These are phyloP conservation scores for Dasypus novemcinctus DNA, from an alignment of 2,113 vertebrate genomes.

Conservation along the genomic window DNA sequence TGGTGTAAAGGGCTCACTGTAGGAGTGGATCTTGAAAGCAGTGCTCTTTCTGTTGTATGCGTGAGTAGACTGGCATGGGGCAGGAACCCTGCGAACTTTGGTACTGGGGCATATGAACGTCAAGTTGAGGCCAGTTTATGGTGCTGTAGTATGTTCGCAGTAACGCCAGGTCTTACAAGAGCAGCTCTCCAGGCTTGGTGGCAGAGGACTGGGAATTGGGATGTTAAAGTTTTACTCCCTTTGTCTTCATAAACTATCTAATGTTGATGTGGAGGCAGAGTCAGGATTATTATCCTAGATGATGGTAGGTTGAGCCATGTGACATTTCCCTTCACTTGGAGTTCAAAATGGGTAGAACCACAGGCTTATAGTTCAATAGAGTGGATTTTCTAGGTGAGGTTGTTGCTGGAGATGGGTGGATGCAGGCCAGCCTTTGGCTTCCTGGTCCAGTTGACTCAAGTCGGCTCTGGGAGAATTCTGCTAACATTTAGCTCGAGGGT, in stretches of 20 bases:
- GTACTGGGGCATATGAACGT: background rate
- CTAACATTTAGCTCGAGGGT: background rate
- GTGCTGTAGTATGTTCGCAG: background rate
- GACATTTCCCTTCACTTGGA: background rate
- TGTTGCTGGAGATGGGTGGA: background rate
- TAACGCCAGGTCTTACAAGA: background rate
- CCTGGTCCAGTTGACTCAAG: background rate
- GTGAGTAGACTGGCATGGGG: background rate
- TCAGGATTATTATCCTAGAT: background rate
- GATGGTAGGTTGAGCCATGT: background rate
- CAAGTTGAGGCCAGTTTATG: background rate
- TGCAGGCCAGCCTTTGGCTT: background rate
- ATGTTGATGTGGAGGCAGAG: background rate
- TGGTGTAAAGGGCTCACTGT: background rate
- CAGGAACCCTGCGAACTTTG: background rate
- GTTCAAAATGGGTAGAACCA: background rate
- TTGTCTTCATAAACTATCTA: background rate
- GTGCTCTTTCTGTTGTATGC: background rate
- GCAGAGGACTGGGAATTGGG: background rate
- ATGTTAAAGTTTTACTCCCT: background rate
- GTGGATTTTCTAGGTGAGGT: background rate
- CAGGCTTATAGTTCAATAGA: background rate
- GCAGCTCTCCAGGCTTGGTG: background rate
- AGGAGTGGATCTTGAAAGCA: background rate
- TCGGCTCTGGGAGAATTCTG: too few species aligned